Conservation (phyloP, 2,797 vertebrate genomes). For the Chrysocyon brachyurus region DNA sequence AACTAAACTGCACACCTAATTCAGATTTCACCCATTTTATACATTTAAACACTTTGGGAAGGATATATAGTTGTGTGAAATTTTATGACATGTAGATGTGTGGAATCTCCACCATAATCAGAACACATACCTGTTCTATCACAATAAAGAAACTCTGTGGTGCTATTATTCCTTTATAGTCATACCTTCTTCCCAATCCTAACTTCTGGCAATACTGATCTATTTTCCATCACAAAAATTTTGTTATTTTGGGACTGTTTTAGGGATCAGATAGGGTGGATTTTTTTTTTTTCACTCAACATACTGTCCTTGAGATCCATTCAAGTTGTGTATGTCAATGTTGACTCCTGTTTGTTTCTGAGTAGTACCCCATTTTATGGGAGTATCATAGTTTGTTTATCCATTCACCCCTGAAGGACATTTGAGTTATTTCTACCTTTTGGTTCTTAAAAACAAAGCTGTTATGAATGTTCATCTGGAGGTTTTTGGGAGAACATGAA, state of each 20-base stretch:
- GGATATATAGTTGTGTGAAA: background rate
- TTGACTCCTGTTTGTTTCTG: background rate
- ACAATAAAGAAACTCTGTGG: background rate
- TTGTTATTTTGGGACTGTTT: background rate
- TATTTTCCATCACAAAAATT: background rate
- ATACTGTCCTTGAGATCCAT: background rate
- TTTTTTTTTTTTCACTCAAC: background rate
- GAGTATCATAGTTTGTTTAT: background rate
- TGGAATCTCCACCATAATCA: background rate
- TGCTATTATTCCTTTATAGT: background rate
- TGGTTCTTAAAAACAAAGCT: background rate
- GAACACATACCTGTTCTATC: background rate
- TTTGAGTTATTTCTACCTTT: background rate
- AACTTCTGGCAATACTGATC: background rate
- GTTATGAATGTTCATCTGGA: background rate
- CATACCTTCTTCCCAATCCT: background rate
- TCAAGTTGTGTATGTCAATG: background rate
- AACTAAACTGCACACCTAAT: background rate
- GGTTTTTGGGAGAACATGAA: background rate
- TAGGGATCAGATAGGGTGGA: background rate
- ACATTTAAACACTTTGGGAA: background rate
- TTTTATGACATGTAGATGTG: background rate
- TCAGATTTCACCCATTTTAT: background rate
- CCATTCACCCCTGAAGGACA: background rate
- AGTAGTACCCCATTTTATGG: background rate